Percentiles rank a stretch among this genome's conserved stretches.
Conservation (phyloP, 2,113 vertebrate species). For the Bothrops jararaca region DNA sequence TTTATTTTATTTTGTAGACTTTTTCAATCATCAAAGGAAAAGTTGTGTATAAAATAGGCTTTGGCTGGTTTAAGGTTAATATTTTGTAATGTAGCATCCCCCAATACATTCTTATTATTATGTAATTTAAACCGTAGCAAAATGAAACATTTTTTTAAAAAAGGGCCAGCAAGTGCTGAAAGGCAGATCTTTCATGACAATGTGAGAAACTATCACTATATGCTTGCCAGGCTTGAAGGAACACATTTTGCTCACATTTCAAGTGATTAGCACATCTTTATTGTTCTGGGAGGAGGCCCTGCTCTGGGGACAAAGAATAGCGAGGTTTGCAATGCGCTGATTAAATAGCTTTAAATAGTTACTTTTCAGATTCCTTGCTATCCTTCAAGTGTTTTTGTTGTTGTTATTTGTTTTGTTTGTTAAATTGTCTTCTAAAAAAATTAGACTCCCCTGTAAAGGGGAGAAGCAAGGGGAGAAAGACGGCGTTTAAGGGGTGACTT, state of each 20-base stretch:
- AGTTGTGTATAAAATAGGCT: neutral
- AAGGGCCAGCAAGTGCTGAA: neutral
- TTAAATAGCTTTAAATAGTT: neutral
- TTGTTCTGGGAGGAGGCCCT: neutral
- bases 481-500: too few relatives aligned
- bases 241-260: neutral
- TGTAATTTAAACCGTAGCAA: neutral
- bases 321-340: neutral
- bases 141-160: neutral
- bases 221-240: neutral
- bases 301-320: neutral
- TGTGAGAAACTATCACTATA: neutral
- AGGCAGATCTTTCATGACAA: neutral
- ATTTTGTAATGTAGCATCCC: neutral
- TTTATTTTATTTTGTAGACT: too few relatives aligned
- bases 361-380: neutral
- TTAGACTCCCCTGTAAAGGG: neutral
- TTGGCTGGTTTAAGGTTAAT: neutral
- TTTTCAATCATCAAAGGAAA: neutral
- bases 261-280: too few relatives aligned
- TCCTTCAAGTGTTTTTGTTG: neutral
- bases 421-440: constrained; percentile 24
- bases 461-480: neutral
- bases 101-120: neutral
- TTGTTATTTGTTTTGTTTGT: constrained; percentile 30